Evolutionary conservation across 2,113 vertebrate species (phyloP).

Genomic region (Xiphophorus maculatus): DNA sequence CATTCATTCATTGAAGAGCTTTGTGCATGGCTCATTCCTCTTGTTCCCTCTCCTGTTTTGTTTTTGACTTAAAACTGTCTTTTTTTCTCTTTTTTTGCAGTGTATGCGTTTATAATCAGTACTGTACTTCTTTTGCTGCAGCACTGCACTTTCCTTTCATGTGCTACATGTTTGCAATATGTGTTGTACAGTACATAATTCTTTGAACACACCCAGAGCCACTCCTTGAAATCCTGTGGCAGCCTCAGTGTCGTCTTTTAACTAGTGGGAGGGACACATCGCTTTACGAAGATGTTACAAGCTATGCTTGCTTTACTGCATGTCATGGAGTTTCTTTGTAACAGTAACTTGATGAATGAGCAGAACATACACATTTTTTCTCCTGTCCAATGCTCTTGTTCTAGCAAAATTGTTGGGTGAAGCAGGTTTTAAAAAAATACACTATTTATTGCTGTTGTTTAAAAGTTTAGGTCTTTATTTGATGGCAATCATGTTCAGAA

Average conservation of each 20-base stretch:
- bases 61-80: too few relatives aligned
- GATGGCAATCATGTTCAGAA: background rate
- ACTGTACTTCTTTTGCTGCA: slow-evolving; percentile 8
- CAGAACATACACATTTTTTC: too few relatives aligned
- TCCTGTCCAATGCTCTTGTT: too few relatives aligned
- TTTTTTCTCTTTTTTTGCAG: background rate
- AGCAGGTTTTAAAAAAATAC: background rate
- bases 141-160: slow-evolving; percentile 44
- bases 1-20: too few relatives aligned
- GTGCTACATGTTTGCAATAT: slow-evolving; percentile 50
- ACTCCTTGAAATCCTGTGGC: slow-evolving; percentile 52
- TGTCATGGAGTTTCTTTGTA: background rate
- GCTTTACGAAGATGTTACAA: slow-evolving; percentile 44
- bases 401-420: slow-evolving; percentile 3
- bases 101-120: slow-evolving; percentile 17
- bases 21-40: too few relatives aligned
- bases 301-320: slow-evolving; percentile 17
- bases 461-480: background rate
- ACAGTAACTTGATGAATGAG: too few relatives aligned
- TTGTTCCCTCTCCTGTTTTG: too few relatives aligned
- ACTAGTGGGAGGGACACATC: slow-evolving; percentile 49
- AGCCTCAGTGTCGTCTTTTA: slow-evolving; percentile 63
- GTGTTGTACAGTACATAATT: slow-evolving; percentile 48
- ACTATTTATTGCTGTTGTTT: too few relatives aligned
- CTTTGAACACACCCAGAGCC: slow-evolving; percentile 45